These are phyloP conservation scores for Diplosoma virens DNA, from an alignment of 23 tunicate species.

Conservation along the genomic window DNA sequence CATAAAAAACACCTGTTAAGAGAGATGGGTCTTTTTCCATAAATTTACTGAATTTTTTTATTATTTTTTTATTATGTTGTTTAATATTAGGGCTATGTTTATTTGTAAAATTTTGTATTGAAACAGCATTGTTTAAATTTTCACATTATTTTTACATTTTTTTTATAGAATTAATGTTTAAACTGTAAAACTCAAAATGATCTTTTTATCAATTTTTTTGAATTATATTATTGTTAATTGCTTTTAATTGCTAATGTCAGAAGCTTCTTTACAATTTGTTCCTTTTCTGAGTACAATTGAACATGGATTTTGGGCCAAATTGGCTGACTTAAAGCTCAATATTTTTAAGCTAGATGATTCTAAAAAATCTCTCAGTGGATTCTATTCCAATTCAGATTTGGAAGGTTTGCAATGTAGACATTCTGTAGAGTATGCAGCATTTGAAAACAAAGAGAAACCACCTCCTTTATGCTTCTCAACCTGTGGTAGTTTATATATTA, in stretches of 20 bases:
- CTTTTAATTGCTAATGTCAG: not conserved
- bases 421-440: slow-evolving; percentile 70
- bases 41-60: too few relatives aligned
- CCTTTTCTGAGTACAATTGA: slow-evolving; percentile 73
- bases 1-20: too few relatives aligned
- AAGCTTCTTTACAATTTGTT: slow-evolving; percentile 40
- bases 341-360: slow-evolving; percentile 76
- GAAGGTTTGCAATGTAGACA: slow-evolving; percentile 69
- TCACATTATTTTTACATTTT: too few relatives aligned
- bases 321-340: slow-evolving; percentile 82
- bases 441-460: slow-evolving; percentile 26
- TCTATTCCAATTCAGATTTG: slow-evolving; percentile 68
- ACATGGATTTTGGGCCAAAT: slow-evolving; percentile 87
- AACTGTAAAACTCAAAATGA: not conserved
- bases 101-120: too few relatives aligned
- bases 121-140: too few relatives aligned
- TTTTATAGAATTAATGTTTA: not conserved
- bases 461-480: slow-evolving; percentile 48
- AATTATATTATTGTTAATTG: not conserved
- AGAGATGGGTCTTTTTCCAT: too few relatives aligned
- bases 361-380: slow-evolving; percentile 45
- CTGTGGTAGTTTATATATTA: slow-evolving; percentile 73
- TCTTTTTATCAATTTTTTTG: not conserved
- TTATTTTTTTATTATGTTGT: too few relatives aligned
- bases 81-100: too few relatives aligned